Evolutionary conservation across 2,888 invertebrate species (phyloP).

Genomic region (Xanthia togata): DNA sequence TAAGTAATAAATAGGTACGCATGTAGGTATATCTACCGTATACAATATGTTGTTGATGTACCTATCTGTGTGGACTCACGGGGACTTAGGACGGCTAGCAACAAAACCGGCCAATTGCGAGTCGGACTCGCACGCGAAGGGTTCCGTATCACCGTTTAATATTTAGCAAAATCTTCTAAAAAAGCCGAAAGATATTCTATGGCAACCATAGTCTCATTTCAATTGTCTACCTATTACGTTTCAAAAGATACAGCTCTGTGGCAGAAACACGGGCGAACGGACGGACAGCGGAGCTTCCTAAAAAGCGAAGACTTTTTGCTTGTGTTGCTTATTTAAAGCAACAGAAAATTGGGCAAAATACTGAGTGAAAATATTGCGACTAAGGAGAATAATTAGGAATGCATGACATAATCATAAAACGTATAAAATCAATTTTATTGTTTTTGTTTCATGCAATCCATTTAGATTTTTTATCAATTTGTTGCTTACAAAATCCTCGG

Average conservation of each 20-base stretch:
- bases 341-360: not conserved
- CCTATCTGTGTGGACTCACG: constrained; percentile 53
- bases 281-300: not conserved
- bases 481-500: not conserved
- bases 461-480: not conserved
- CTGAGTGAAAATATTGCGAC: not conserved
- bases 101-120: not conserved
- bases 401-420: not conserved
- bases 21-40: constrained; percentile 24
- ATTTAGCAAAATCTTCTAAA: not conserved
- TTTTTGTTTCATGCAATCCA: not conserved
- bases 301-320: not conserved
- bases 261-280: too few relatives aligned
- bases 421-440: not conserved
- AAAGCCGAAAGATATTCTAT: not conserved
- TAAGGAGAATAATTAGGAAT: not conserved
- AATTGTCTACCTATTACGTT: not conserved
- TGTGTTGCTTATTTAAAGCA: not conserved
- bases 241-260: too few relatives aligned
- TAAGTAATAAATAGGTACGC: constrained; percentile 44
- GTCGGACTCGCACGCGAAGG: too few relatives aligned
- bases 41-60: constrained; percentile 45
- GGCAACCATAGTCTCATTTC: not conserved
- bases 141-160: too few relatives aligned
- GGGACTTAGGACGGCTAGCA: not conserved